phyloP scores from a whole-genome alignment of 1,140 invertebrate species.

The Camponotus floridanus region DNA sequence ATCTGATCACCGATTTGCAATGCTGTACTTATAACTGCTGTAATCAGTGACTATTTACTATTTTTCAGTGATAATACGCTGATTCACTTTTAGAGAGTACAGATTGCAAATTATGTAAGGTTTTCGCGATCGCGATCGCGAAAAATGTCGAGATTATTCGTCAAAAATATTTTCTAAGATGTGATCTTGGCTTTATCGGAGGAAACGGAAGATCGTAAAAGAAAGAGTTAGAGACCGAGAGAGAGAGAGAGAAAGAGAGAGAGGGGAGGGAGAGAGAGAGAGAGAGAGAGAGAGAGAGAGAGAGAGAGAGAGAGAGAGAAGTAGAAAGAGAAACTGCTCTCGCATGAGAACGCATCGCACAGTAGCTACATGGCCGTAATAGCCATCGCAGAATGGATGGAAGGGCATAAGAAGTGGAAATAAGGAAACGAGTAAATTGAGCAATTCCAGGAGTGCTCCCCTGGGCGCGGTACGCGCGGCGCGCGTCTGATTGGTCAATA shows the following conservation, averaged over 20 bases:
- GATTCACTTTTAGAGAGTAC: too few relatives aligned
- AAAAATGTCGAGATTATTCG: not conserved
- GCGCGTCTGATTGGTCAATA: conserved; percentile 52
- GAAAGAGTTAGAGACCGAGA: too few relatives aligned
- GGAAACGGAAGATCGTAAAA: not conserved
- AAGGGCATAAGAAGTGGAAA: conserved; percentile 57
- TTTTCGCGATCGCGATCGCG: conserved; percentile 1
- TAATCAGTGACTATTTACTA: too few relatives aligned
- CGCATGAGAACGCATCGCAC: conserved; percentile 31
- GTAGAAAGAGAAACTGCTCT: conserved; percentile 17
- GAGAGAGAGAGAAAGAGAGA: too few relatives aligned
- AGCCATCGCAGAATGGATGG: conserved; percentile 55
- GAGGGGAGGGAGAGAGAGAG: too few relatives aligned
- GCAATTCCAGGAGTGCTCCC: conserved; percentile 51
- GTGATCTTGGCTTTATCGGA: not conserved
- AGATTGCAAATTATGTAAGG: not conserved
- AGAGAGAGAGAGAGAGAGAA: not conserved
- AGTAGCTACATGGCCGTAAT: conserved; percentile 31
- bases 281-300: too few relatives aligned
- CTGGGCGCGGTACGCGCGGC: conserved; percentile 38
- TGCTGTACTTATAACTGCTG: too few relatives aligned
- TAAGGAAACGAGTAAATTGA: conserved; percentile 63
- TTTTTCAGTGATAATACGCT: too few relatives aligned
- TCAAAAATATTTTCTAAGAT: not conserved
- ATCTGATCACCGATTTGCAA: too few relatives aligned